phyloP scores from a whole-genome alignment of 2,113 vertebrate genomes.

The Callipepla californica region DNA sequence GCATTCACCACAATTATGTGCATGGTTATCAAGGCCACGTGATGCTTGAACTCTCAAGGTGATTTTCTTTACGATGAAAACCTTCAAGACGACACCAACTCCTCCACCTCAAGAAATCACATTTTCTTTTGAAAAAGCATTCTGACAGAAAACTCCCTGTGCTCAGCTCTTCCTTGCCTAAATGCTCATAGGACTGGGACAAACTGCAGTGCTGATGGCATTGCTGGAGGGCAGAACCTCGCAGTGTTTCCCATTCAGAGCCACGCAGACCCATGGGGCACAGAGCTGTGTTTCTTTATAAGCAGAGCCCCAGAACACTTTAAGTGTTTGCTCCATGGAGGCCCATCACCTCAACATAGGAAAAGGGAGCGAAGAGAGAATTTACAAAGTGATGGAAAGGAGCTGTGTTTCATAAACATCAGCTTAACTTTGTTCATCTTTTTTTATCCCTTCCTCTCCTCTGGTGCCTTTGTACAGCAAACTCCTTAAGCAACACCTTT shows the following conservation, averaged over 20 bases:
- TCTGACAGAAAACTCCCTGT: background rate
- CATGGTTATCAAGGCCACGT: background rate
- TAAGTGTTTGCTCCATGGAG: background rate
- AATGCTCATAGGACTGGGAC: background rate
- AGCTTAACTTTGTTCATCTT: background rate
- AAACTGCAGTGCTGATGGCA: background rate
- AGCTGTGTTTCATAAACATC: background rate
- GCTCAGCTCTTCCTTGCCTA: background rate
- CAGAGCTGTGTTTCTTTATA: no score
- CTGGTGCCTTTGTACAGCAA: background rate
- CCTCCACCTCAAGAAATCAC: background rate
- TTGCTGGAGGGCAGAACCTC: background rate
- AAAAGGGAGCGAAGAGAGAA: background rate
- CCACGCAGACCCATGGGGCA: rapidly evolving
- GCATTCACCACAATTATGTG: background rate
- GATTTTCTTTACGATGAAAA: background rate
- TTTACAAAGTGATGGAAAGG: background rate
- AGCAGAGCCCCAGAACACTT: no score
- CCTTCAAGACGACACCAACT: background rate
- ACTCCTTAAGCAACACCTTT: background rate
- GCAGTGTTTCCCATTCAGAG: background rate
- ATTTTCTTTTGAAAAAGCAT: background rate
- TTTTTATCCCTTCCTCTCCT: background rate
- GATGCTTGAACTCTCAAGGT: background rate
- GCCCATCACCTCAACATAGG: rapidly evolving